phyloP scores from a whole-genome alignment of 2,888 invertebrate species.

The Athalia rosae region DNA sequence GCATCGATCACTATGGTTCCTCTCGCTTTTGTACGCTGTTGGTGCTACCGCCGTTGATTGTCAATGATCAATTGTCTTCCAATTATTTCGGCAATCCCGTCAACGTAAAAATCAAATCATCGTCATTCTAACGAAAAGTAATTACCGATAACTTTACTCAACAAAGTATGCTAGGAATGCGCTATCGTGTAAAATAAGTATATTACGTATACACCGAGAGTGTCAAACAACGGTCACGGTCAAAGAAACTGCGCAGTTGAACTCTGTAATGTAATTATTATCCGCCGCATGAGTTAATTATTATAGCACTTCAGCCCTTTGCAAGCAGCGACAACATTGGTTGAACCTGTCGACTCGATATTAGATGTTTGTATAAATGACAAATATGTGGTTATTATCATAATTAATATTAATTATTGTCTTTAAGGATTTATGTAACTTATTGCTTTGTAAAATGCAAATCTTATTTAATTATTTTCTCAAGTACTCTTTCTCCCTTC shows the following conservation, averaged over 20 bases:
- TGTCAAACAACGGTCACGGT: constrained; percentile 15
- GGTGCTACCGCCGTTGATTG: constrained; percentile 42
- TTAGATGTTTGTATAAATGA: constrained; percentile 59
- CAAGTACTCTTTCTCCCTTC: neutral
- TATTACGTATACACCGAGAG: neutral
- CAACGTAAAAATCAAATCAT: neutral
- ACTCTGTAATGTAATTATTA: constrained; percentile 32
- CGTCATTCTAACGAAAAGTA: constrained; percentile 16
- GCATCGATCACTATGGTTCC: constrained; percentile 11
- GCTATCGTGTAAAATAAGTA: neutral
- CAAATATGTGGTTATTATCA: constrained; percentile 43
- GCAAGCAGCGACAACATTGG: constrained; percentile 50
- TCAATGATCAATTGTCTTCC: constrained; percentile 39
- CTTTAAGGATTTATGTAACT: constrained; percentile 68
- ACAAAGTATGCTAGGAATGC: neutral
- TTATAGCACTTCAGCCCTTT: constrained; percentile 40
- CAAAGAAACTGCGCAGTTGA: constrained; percentile 13
- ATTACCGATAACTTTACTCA: neutral
- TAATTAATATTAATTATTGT: constrained; percentile 50
- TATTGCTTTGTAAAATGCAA: constrained; percentile 74
- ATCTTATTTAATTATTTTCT: constrained; percentile 70
- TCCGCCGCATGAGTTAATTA: constrained; percentile 26
- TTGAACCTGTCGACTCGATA: constrained; percentile 43
- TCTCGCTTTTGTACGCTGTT: constrained; percentile 33
- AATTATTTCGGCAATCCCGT: constrained; percentile 31